Evolutionary conservation across 1,140 invertebrate species (phyloP), one percentile per base, ranked within the genome.

Genomic region (Brachionus paranguensis): DNA sequence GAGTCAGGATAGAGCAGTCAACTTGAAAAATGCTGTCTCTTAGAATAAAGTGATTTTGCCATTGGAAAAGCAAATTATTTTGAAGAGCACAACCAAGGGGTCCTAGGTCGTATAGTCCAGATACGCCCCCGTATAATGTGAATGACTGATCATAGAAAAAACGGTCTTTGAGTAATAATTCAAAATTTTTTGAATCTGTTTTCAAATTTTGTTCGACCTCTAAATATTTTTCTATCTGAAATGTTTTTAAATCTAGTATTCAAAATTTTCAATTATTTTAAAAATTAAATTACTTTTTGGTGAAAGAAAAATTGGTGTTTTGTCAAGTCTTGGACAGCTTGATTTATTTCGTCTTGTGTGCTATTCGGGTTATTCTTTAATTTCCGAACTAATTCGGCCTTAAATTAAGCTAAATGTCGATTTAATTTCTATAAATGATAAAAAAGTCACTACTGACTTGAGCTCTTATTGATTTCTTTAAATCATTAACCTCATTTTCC

Each of bases 71-170:
- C 10, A 83, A 14, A 72, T 83, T 83, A 12, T 65, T 68, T 41
- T 83, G 60, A 0, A 83, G 12, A 12, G 43, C 24, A 72, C 81
- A 70, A 24, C 64, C 81, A 17, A 83, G 60, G 4, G 81, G 81
- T 68, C 81, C 81, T 3, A 68, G 20, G 53, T 83, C 81, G 29
- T 37, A 83, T 3, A 83, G 50, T 3, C 81, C 81, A 2, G 60
- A 33, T 27, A 72, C 81, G 33, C 81, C 81, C 3, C 81, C 81
- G 37, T 83, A 83, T 33, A 60, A 24, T 17, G n/a, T 64, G 29
- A 83, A 83, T 33, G 81, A 83, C 29, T 83, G 81, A 70, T 83
- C 81, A 55, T 83, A 83, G 12, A 83, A 83, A 55, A 83, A 83
- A 17, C 81, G 12, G 8, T 60, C 45, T 45, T 83, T 83, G 5